Conservation (phyloP, 1,140 invertebrate species). For the Euborellia annulipes region DNA sequence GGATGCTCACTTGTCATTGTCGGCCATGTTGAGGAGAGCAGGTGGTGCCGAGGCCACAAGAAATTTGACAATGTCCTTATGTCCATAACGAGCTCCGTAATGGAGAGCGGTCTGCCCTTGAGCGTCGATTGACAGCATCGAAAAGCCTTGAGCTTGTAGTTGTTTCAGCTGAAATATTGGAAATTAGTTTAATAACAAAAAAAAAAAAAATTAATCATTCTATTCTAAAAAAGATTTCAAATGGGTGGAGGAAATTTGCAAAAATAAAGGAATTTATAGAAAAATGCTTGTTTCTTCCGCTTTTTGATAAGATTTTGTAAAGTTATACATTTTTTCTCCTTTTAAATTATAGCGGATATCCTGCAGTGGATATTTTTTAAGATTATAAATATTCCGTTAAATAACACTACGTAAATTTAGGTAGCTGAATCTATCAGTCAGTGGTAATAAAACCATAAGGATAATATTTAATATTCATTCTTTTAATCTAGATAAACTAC, state of each 20-base stretch:
- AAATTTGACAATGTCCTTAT: constrained; percentile 81
- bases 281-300: no score
- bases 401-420: no score
- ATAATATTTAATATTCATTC: no score
- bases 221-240: not conserved
- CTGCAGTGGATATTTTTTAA: no score
- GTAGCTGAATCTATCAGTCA: no score
- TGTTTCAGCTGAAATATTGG: constrained; percentile 60
- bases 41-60: constrained; percentile 70
- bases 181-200: no score
- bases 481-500: no score
- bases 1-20: constrained; percentile 61
- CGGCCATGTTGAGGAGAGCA: constrained; percentile 69
- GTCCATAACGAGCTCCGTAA: constrained; percentile 66
- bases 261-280: not conserved
- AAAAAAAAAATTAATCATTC: not conserved
- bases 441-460: no score
- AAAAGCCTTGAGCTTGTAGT: constrained; percentile 65
- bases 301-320: no score
- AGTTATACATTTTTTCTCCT: no score
- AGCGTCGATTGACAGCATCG: constrained; percentile 68
- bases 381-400: no score
- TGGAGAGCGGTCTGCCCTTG: constrained; percentile 81
- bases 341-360: no score
- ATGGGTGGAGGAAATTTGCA: not conserved